These are phyloP conservation scores for Smittia sp. DNA, from an alignment of 2,888 invertebrate genomes.

Conservation along the genomic window DNA sequence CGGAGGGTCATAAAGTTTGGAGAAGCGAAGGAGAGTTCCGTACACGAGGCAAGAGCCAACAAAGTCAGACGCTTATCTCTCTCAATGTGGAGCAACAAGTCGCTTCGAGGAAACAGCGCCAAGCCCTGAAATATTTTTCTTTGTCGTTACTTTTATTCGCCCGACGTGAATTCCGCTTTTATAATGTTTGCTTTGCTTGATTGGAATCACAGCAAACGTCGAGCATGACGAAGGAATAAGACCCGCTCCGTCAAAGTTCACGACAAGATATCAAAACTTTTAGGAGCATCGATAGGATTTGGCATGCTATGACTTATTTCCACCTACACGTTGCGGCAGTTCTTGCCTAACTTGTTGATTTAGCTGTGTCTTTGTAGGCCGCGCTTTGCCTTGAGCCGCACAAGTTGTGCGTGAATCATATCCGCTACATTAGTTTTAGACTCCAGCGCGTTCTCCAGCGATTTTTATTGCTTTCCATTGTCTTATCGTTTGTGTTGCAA, in stretches of 20 bases:
- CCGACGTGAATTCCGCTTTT: constrained; percentile 2
- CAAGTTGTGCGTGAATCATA: constrained; percentile 22
- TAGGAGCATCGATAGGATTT: background rate
- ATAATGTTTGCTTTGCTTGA: background rate
- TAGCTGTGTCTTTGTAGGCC: background rate
- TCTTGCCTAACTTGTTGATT: constrained; percentile 12
- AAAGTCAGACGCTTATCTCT: constrained; percentile 9
- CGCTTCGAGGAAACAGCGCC: background rate
- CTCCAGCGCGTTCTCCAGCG: constrained; percentile 8
- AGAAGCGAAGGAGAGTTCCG: background rate
- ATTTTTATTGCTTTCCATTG: constrained; percentile 36
- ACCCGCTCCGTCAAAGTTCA: background rate
- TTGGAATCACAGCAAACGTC: constrained; percentile 9
- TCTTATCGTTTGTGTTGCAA: constrained; percentile 20
- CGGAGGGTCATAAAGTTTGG: background rate
- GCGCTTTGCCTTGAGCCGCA: background rate
- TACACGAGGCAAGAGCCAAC: background rate
- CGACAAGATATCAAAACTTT: background rate
- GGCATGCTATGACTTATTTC: background rate
- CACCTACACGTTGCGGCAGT: too few species aligned
- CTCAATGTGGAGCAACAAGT: background rate
- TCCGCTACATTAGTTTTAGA: background rate
- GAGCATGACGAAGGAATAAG: background rate
- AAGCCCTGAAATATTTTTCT: constrained; percentile 1
- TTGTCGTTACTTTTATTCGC: background rate